Percentiles rank a stretch among this genome's conserved stretches.
Conservation (phyloP, 2,113 vertebrate species). For the Forbesichthys agassizii region DNA sequence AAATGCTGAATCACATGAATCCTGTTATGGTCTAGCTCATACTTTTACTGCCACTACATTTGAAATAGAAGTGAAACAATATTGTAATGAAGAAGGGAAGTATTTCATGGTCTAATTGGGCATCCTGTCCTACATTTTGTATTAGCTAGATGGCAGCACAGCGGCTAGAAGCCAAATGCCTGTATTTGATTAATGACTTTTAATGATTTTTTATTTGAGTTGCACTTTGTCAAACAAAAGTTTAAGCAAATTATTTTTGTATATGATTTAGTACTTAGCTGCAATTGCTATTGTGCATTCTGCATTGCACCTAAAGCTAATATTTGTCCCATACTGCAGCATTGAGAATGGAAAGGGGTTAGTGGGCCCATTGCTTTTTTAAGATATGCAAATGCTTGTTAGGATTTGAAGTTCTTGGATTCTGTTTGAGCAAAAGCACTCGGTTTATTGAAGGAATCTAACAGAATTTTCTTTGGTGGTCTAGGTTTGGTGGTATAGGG, state of each 20-base stretch:
- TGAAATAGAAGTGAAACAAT: slow-evolving; percentile 31
- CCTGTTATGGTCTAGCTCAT: background rate
- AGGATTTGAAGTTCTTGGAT: slow-evolving; percentile 18
- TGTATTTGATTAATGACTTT: slow-evolving; percentile 6
- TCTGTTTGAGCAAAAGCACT: slow-evolving; percentile 25
- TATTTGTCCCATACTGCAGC: slow-evolving; percentile 32
- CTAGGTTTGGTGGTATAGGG: slow-evolving; percentile 40
- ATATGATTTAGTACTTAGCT: too few relatives aligned
- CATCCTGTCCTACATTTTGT: slow-evolving; percentile 14
- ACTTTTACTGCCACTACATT: slow-evolving; percentile 4
- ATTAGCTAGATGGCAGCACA: slow-evolving; percentile 27
- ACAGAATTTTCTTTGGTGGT: slow-evolving; percentile 40
- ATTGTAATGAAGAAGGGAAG: slow-evolving; percentile 22
- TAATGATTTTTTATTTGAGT: too few relatives aligned
- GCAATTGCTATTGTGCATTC: slow-evolving; percentile 27
- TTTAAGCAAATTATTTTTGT: slow-evolving; percentile 21
- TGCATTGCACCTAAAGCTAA: slow-evolving; percentile 27
- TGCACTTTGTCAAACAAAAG: background rate
- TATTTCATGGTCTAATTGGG: slow-evolving; percentile 33
- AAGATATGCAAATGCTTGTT: slow-evolving; percentile 8
- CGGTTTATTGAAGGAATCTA: slow-evolving; percentile 7
- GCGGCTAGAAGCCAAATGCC: slow-evolving; percentile 51
- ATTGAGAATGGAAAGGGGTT: slow-evolving; percentile 15
- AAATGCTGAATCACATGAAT: slow-evolving; percentile 12
- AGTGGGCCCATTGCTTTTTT: slow-evolving; percentile 10